Evolutionary conservation across 2,888 invertebrate species (phyloP), one percentile per base, ranked within the genome.

Genomic region (Agrilus mali): DNA sequence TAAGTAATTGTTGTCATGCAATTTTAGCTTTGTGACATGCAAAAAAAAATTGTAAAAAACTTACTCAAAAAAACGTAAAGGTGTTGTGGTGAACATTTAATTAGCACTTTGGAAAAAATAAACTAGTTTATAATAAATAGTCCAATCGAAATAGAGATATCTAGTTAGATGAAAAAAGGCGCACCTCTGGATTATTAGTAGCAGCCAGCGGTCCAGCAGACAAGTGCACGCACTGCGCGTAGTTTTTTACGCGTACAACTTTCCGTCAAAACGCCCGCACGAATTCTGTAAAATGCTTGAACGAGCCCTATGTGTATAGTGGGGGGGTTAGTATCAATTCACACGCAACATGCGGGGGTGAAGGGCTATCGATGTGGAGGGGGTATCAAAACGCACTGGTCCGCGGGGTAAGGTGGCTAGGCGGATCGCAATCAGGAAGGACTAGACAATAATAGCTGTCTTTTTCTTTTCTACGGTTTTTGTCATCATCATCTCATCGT

Each of bases 261-360:
- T 65, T 63, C 63, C 64, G 58, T 62, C 63, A 63, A 65, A 66
- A 64, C 63, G 62, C 59, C 60, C 60, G 58, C 60, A 60, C 61
- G 59, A 61, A 61, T 64, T 65, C 64, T 62, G 63, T 63, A 65
- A 64, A 64, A 63, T 60, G 58, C 58, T 63, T 60, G 42, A 60
- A 58, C 60, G 60, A 60, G 56, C 57, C 58, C 59, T 54, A 53
- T 59, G 53, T 59, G 53, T 51, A 54, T 59, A 60, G 60, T 57
- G 60, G 63, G 63, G 63, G 65, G 51, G 46, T 51, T 53, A 48
- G 47, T 49, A 47, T 53, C 52, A 51, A 53, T 48, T 53, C 58
- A 58, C 60, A 60, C 61, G 62, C 60, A 58, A 60, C 60, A 56
- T 59, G 61, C 56, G 59, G 59, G 58, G 56, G 57, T 58, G 61